A percentile compares a stretch with the other conserved stretches of the same genome.
Evolutionary conservation across 2,113 vertebrate species (phyloP).

Genomic region (Apaloderma vittatum): DNA sequence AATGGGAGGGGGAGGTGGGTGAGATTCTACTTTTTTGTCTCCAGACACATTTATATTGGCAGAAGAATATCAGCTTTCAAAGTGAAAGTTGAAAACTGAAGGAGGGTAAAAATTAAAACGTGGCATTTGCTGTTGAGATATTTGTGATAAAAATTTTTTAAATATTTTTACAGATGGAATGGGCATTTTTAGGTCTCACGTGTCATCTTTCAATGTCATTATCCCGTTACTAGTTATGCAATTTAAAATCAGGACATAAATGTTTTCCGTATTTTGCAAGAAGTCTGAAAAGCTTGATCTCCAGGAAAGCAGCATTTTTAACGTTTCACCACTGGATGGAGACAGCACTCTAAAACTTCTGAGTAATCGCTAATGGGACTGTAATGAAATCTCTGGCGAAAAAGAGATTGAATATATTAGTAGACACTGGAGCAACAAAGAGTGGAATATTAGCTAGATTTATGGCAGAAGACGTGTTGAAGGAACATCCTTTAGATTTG

Average conservation of each 20-base stretch:
- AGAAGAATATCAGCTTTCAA: neutral
- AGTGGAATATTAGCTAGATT: neutral
- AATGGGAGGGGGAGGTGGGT: neutral
- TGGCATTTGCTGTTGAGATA: neutral
- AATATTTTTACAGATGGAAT: neutral
- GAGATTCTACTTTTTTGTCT: neutral
- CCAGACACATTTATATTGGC: neutral
- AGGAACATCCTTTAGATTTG: neutral
- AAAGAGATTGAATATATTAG: neutral
- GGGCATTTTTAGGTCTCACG: neutral
- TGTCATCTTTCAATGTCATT: neutral
- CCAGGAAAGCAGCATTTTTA: neutral
- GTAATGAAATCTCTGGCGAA: neutral
- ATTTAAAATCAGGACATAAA: neutral
- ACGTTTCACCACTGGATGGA: conserved; percentile 66
- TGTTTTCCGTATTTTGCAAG: neutral
- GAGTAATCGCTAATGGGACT: neutral
- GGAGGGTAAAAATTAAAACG: neutral
- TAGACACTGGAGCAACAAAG: neutral
- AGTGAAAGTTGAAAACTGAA: neutral
- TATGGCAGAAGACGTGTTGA: neutral
- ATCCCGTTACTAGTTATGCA: neutral
- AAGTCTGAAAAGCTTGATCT: neutral
- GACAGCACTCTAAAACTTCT: conserved; percentile 43
- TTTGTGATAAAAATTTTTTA: neutral